Base-by-base conservation (phyloP, 2,797 vertebrate species). In the Channa striata region DNA sequence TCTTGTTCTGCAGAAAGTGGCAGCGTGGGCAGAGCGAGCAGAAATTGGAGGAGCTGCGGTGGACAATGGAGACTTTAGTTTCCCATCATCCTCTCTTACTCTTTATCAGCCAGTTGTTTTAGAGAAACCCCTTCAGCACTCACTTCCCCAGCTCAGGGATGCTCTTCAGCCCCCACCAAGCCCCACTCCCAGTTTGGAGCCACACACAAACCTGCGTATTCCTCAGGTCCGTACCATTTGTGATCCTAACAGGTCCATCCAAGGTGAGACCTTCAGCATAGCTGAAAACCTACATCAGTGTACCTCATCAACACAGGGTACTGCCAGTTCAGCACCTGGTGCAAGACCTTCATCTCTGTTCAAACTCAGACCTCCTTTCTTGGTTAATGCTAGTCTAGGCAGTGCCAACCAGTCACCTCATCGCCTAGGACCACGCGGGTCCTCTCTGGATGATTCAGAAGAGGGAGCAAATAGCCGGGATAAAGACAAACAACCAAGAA, bases 401-500 rank as follows among this genome's bases (percentile, higher is more conserved):
- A 76, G 81, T 47, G 61, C 81, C 74, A 84, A 77, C 81, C 84
- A 87, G 58, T 89, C 90, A 78, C 90, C 89, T 83, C 87, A 81
- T 80, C 80, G 78, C 65, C 80, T 88, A 54, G 87, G 83, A 78
- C 74, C 64, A 40, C 87, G 84, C 1, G 34, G 83, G 20, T 83
- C 88, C 51, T 94, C 95, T 63, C 92, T 96, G 91, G 98, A 98
- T 77, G 96, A 97, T 89, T 95, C 93, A 39, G 93, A 96, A 76
- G 98, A 99, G 49, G 95, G 95, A 72, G 90, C 94, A 77, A 95
- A 97, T 77, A 93, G 94, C 67, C 95, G 96, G 83, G 97, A 99
- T 69, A 99, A 99, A 86, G 97, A 98, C 83, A 99, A 99, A 81
- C 97, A 98, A 83, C 97, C 97, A 44, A 95, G 98, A 82, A 99